Evolutionary conservation across 1,140 invertebrate genomes (phyloP), one percentile per base, ranked within the genome.

Genomic region (Octopus bimaculoides): DNA sequence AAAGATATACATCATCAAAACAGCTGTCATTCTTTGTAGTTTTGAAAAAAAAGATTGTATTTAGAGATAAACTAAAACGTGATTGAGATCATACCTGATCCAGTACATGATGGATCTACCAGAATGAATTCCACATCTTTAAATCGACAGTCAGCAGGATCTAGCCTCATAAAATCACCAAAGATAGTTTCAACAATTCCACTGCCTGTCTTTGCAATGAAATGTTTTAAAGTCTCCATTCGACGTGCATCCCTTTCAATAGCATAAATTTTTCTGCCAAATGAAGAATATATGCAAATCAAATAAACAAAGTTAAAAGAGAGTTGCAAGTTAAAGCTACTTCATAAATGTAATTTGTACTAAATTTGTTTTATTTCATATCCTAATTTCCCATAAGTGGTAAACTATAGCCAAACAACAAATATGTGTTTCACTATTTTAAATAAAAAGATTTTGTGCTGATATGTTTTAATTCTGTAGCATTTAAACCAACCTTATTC

Each of bases 71-170:
- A 41, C 26, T 41, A 41, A 41, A 41, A 41, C 26, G 26, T 41
- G 26, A 41, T 41, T 41, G 26, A 41, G 26, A 41, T 41, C 56
- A 88, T 92, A 93, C 98, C 98, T 90, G 96, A 96, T 66, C 97
- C 97, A 81, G 96, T 96, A 90, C 97, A 99, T 80, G 96, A 96
- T 5, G 97, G 97, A 92, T 99, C 98, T 0, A 99, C 93, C 41
- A 99, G 90, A 83, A 98, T 95, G 86, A 96, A 97, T 89, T 96
- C 93, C 0, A 98, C 94, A 86, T 94, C 91, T 52, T 92, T 91
- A 88, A 92, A 94, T 54, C 83, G 78, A 52, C 82, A 78, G 77
- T 93, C 90, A 0, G 90, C 88, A 52, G 92, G 87, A 80, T 93
- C 91, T 10, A 96, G 89, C 55, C 90, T 92, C 17, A 95, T 90